Conservation (phyloP, 2,113 vertebrate species). For the Lepidothrix coronata region DNA sequence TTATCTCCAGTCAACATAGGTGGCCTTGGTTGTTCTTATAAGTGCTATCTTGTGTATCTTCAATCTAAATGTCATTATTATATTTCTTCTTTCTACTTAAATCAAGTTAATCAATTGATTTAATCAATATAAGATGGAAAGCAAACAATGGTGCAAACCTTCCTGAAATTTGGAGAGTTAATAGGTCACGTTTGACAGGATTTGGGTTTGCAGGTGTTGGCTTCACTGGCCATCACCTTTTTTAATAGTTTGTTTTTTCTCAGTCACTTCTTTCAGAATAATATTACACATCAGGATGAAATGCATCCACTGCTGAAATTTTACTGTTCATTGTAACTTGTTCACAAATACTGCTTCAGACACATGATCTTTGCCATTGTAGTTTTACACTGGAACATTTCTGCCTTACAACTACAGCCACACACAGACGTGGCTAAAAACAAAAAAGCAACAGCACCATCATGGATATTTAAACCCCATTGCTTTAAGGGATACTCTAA, state of each 20-base stretch:
- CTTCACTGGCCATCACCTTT: neutral
- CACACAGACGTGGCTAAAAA: neutral
- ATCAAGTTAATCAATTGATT: neutral
- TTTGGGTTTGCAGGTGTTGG: neutral
- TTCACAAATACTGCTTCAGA: neutral
- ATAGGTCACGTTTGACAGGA: neutral
- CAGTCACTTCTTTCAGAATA: neutral
- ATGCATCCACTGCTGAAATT: neutral
- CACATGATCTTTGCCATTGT: neutral
- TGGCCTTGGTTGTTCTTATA: neutral
- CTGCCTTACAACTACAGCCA: neutral
- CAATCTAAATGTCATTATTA: neutral
- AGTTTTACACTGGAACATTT: neutral
- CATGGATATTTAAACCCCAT: neutral
- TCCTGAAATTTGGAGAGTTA: neutral
- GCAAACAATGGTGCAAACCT: neutral
- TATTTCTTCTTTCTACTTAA: neutral
- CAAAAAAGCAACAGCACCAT: neutral
- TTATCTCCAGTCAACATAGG: neutral
- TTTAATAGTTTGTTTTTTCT: neutral
- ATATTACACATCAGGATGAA: neutral
- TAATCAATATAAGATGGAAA: neutral
- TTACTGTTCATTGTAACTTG: neutral
- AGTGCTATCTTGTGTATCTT: neutral
- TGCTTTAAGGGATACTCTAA: conserved; percentile 46